A percentile compares a stretch with the other conserved stretches of the same genome.
Evolutionary conservation across 1,140 invertebrate species (phyloP).

Genomic region (Heliconius melpomene): DNA sequence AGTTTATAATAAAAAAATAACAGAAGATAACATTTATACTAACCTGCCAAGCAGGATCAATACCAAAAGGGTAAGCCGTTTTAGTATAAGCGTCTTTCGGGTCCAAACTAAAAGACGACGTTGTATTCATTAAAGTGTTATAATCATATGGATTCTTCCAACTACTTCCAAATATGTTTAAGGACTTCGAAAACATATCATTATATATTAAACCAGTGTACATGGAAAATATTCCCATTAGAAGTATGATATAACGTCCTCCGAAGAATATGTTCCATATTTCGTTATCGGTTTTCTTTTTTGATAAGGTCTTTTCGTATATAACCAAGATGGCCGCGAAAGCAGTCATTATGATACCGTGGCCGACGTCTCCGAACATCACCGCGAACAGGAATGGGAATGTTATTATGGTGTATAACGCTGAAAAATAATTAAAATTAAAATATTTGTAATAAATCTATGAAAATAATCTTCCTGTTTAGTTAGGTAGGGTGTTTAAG

Average conservation of each 20-base stretch:
- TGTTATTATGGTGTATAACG: conserved; percentile 87
- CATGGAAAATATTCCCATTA: conserved; percentile 93
- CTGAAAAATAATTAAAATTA: conserved; percentile 51
- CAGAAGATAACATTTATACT: not conserved
- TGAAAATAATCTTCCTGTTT: too few species aligned
- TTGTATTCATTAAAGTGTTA: conserved; percentile 52
- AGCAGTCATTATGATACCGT: conserved; percentile 85
- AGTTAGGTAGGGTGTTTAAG: too few species aligned
- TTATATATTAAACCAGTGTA: conserved; percentile 94
- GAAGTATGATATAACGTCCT: conserved; percentile 91
- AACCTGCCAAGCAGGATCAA: conserved; percentile 90
- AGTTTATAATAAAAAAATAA: not conserved
- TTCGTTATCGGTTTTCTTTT: conserved; percentile 82
- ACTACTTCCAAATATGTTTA: conserved; percentile 90
- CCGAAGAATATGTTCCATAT: conserved; percentile 92
- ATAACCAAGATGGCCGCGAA: conserved; percentile 84
- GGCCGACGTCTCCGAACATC: conserved; percentile 89
- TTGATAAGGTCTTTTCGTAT: conserved; percentile 82
- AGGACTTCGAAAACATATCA: conserved; percentile 90
- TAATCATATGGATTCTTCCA: conserved; percentile 84
- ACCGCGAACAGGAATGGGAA: conserved; percentile 89
- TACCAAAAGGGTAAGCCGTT: conserved; percentile 87
- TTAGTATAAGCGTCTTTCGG: conserved; percentile 81
- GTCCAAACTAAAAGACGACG: conserved; percentile 80
- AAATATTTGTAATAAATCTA: too few species aligned